These are phyloP conservation scores for Protaetia brevitarsis DNA, from an alignment of 1,140 invertebrate genomes.

Conservation along the genomic window DNA sequence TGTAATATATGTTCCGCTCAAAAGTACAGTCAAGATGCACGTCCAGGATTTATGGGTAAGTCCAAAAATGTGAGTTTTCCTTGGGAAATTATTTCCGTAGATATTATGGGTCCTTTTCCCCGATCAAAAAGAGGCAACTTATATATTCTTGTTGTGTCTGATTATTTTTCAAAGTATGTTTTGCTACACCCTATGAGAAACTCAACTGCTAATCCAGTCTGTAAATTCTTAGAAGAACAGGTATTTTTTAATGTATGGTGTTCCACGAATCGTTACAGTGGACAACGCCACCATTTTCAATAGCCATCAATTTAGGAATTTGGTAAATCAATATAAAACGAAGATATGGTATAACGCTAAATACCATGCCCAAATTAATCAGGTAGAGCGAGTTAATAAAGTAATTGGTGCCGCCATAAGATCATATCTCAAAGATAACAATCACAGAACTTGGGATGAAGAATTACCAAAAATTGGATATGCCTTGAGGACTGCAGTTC, in stretches of 20 bases:
- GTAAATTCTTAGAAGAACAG: slow-evolving; percentile 17
- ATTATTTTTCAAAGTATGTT: slow-evolving; percentile 20
- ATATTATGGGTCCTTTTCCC: slow-evolving; percentile 22
- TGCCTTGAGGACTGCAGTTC: slow-evolving; percentile 38
- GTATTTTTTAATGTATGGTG: slow-evolving; percentile 20
- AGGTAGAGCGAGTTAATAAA: slow-evolving; percentile 13
- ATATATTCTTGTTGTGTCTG: slow-evolving; percentile 19
- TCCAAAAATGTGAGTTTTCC: slow-evolving; percentile 17
- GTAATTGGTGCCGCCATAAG: slow-evolving; percentile 16
- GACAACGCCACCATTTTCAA: slow-evolving; percentile 23
- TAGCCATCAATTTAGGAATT: slow-evolving; percentile 7
- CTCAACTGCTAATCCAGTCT: background rate
- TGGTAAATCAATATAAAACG: background rate
- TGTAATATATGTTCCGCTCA: background rate
- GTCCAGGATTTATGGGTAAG: slow-evolving; percentile 15
- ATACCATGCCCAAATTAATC: slow-evolving; percentile 20
- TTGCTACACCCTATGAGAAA: slow-evolving; percentile 15
- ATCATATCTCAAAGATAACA: slow-evolving; percentile 35
- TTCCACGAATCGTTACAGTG: slow-evolving; percentile 9
- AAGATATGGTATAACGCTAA: slow-evolving; percentile 22
- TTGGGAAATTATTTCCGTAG: slow-evolving; percentile 11
- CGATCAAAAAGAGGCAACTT: too few relatives aligned
- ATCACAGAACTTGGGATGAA: slow-evolving; percentile 40
- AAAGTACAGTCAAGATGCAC: background rate
- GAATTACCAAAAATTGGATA: slow-evolving; percentile 32